Conservation (phyloP, 2,888 invertebrate genomes). For the Leptopterna dolabrata region DNA sequence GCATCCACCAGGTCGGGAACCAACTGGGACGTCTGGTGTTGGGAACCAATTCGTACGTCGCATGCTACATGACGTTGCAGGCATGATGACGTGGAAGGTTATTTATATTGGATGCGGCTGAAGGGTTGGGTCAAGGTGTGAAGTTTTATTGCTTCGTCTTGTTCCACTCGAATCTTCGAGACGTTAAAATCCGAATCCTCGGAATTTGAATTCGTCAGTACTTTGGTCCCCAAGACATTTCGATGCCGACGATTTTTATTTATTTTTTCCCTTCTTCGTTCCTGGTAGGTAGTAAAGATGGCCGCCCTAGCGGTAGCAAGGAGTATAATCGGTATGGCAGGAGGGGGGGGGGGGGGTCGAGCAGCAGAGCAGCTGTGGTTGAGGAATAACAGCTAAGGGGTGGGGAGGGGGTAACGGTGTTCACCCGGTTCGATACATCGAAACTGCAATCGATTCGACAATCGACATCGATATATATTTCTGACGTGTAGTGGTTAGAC, state of each 20-base stretch:
- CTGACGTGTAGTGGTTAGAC: not conserved
- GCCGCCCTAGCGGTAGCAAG: not conserved
- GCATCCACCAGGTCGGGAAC: not conserved
- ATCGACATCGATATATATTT: not conserved
- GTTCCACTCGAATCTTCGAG: not conserved
- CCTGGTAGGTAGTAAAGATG: constrained; percentile 17
- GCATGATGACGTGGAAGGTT: not conserved
- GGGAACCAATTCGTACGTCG: not conserved
- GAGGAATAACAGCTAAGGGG: constrained; percentile 16
- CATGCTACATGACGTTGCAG: not conserved
- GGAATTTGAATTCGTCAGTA: no score
- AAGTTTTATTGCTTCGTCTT: not conserved
- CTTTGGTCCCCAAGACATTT: no score
- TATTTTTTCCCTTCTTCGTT: not conserved
- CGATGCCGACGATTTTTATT: not conserved
- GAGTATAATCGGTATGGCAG: not conserved
- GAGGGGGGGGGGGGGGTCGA: not conserved
- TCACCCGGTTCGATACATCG: constrained; percentile 16
- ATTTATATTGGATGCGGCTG: not conserved
- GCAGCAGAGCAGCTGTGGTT: constrained; percentile 28
- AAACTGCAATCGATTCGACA: not conserved
- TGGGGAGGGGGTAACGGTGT: not conserved
- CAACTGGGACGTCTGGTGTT: not conserved
- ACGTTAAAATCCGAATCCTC: no score
- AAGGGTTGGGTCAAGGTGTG: not conserved